phyloP scores from a whole-genome alignment of 2,888 invertebrate genomes.

The Bellardia bayeri region DNA sequence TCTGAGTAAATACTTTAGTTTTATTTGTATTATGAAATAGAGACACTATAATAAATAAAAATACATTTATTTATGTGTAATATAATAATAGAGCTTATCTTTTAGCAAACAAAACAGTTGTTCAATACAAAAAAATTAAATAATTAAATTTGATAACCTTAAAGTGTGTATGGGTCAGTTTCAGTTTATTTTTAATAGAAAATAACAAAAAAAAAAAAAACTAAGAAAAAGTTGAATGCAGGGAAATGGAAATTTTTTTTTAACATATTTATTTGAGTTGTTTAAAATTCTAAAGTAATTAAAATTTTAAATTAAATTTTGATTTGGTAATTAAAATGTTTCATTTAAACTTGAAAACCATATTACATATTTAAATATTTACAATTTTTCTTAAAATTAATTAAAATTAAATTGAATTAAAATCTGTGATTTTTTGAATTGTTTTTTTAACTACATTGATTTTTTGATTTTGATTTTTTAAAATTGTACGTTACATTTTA shows the following conservation, averaged over 20 bases:
- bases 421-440: background rate
- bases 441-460: background rate
- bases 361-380: too few relatives aligned
- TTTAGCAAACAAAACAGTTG: slow-evolving; percentile 35
- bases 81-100: slow-evolving; percentile 49
- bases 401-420: too few relatives aligned
- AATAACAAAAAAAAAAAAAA: background rate
- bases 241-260: background rate
- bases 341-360: too few relatives aligned
- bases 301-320: too few relatives aligned
- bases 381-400: background rate
- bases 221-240: too few relatives aligned
- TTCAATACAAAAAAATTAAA: background rate
- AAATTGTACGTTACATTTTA: too few relatives aligned
- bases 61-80: background rate
- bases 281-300: too few relatives aligned
- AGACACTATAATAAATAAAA: background rate
- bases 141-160: slow-evolving; percentile 46
- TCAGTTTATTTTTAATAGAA: background rate
- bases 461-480: background rate
- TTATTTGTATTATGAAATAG: slow-evolving; percentile 28
- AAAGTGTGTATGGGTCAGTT: background rate
- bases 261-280: too few relatives aligned
- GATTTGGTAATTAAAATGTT: too few relatives aligned
- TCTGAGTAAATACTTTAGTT: background rate